Conservation (phyloP, 2,113 vertebrate species). For the Sinocyclocheilus anshuiensis region DNA sequence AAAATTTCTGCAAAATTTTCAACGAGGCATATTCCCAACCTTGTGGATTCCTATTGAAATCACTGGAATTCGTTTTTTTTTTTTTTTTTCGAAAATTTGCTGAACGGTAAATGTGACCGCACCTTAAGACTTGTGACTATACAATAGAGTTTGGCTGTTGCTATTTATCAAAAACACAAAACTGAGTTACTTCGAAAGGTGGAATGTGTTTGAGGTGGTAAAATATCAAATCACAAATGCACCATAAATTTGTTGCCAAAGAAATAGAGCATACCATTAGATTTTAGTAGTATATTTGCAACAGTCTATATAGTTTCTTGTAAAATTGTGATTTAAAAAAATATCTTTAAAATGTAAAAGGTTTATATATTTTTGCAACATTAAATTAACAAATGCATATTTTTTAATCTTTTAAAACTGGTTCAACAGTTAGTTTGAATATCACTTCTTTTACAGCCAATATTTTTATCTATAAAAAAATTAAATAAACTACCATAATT, state of each 20-base stretch:
- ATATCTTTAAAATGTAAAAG: conserved; percentile 37
- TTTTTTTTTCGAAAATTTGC: not conserved
- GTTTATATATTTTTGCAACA: conserved; percentile 36
- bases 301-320: conserved; percentile 9
- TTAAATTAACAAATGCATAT: conserved; percentile 65
- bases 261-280: not conserved
- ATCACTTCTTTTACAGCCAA: conserved; percentile 1
- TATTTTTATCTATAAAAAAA: not conserved
- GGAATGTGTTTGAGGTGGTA: not conserved
- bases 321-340: conserved; percentile 3
- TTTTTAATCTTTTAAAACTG: conserved; percentile 51
- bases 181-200: not conserved
- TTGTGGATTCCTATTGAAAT: not conserved
- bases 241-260: not conserved
- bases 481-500: not conserved
- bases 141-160: conserved; percentile 24
- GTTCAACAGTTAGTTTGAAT: conserved; percentile 52
- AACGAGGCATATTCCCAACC: not conserved
- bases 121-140: not conserved
- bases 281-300: conserved; percentile 28
- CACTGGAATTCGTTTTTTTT: not conserved
- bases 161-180: conserved; percentile 28
- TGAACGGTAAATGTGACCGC: not conserved
- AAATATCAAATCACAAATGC: not conserved
- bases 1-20: not conserved